Evolutionary conservation across 2,888 invertebrate species (phyloP), one percentile per base, ranked within the genome.

Genomic region (Rhingia campestris): DNA sequence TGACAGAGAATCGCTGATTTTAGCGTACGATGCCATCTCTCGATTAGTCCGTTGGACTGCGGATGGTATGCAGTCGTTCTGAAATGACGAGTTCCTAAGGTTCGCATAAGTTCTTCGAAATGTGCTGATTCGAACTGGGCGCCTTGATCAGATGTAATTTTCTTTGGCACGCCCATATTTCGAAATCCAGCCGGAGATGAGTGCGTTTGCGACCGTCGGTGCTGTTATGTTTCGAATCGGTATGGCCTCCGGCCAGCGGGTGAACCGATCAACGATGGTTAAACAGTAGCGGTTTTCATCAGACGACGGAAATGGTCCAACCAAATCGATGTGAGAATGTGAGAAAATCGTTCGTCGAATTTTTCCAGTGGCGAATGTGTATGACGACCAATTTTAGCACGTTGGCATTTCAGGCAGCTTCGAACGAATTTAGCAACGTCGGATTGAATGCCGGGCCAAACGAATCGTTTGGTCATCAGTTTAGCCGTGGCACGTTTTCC

Each of bases 91-190:
- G 69, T 80, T 64, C 87, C 88, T 74, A 88, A 80, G 64, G 87
- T 79, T 84, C 86, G 80, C 56, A 84, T 86, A 47, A 87, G 70
- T 82, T 86, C 86, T 14, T 86, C 69, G 81, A 90, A 91, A 4
- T 91, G 81, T 0, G 56, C 33, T 0, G 89, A 88, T 58, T 90
- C 88, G 63, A 91, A 91, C 75, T 91, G 90, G 35, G 88, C 72
- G 39, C 91, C 90, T 86, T 89, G 88, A 87, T 91, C 90, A 9
- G 90, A 89, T 12, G 90, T 90, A 4, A 90, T 89, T 6, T 90
- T 86, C 3, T 37, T 72, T 3, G 92, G 92, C 9, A 89, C 87
- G 0, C 92, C 92, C n/a, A 73, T 89, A 92, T 7, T 91, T 86
- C 0, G 91, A 67, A 2, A 92, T 88, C 92, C 92, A 92, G 0